phyloP scores from a whole-genome alignment of 2,113 vertebrate species.

The Aegithalos caudatus region DNA sequence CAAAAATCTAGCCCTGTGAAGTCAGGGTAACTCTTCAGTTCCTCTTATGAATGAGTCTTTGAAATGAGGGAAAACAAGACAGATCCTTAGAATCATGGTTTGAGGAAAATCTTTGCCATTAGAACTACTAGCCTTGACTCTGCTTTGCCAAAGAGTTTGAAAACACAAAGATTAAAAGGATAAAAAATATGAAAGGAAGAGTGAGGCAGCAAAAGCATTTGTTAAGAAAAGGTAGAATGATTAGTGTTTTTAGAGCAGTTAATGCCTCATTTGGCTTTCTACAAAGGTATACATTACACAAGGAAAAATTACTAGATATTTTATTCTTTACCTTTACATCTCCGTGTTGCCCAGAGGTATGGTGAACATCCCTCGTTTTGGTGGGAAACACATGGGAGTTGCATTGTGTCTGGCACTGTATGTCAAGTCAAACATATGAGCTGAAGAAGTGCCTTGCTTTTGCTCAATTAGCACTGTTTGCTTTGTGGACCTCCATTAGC shows the following conservation, averaged over 20 bases:
- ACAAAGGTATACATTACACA: neutral
- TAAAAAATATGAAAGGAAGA: neutral
- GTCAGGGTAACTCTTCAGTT: neutral
- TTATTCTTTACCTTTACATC: neutral
- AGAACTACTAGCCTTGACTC: neutral
- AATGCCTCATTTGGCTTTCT: neutral
- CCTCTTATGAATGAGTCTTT: neutral
- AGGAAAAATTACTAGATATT: neutral
- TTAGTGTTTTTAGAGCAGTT: neutral
- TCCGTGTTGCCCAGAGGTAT: neutral
- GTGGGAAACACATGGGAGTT: neutral
- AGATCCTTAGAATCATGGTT: neutral
- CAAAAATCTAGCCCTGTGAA: neutral
- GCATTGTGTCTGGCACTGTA: neutral
- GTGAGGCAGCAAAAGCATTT: neutral
- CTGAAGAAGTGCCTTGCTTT: conserved; percentile 22
- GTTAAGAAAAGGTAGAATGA: neutral
- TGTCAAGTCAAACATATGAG: neutral
- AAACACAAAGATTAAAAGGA: neutral
- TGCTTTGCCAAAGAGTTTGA: neutral
- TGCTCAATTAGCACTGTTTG: conserved; percentile 51
- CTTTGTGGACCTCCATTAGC: conserved; percentile 44
- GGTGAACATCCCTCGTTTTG: neutral
- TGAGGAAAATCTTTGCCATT: neutral
- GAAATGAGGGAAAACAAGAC: neutral